These are phyloP conservation scores for Aspidapion aeneum DNA, from an alignment of 2,888 invertebrate genomes.

Conservation along the genomic window DNA sequence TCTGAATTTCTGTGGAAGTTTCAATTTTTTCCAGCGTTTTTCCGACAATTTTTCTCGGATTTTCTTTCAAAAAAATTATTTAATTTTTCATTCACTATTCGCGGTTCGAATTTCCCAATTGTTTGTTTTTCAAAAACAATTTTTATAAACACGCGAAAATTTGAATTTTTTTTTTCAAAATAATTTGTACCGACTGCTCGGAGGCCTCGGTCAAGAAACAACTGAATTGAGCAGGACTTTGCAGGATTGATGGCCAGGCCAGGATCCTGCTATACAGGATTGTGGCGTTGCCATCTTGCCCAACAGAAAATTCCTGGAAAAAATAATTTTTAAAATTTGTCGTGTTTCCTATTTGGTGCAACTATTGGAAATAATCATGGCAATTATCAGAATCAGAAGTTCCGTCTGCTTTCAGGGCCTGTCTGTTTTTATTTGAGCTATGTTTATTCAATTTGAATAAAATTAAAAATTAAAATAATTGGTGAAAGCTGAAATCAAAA, in stretches of 20 bases:
- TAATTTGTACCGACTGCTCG: conserved; percentile 22
- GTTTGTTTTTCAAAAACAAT: neutral
- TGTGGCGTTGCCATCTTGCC: neutral
- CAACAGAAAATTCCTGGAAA: neutral
- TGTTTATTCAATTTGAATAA: too few species aligned
- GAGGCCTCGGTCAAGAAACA: conserved; percentile 23
- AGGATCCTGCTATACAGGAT: neutral
- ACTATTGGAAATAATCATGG: too few species aligned
- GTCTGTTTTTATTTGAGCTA: too few species aligned
- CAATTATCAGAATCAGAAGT: too few species aligned
- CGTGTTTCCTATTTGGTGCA: too few species aligned
- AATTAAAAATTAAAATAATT: too few species aligned
- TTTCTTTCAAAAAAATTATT: neutral
- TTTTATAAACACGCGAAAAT: conserved; percentile 24
- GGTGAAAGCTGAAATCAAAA: too few species aligned
- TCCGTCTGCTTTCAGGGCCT: too few species aligned
- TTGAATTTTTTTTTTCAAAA: conserved; percentile 16
- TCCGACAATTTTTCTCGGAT: neutral
- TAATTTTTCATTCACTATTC: conserved; percentile 24
- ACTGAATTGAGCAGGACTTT: conserved; percentile 20
- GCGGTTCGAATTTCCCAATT: conserved; percentile 8
- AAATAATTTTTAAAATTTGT: neutral
- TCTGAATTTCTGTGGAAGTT: neutral
- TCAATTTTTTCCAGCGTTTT: neutral
- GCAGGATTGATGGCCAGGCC: conserved; percentile 12